phyloP scores from a whole-genome alignment of 1,140 invertebrate genomes.

The Himalopsyche phryganea region DNA sequence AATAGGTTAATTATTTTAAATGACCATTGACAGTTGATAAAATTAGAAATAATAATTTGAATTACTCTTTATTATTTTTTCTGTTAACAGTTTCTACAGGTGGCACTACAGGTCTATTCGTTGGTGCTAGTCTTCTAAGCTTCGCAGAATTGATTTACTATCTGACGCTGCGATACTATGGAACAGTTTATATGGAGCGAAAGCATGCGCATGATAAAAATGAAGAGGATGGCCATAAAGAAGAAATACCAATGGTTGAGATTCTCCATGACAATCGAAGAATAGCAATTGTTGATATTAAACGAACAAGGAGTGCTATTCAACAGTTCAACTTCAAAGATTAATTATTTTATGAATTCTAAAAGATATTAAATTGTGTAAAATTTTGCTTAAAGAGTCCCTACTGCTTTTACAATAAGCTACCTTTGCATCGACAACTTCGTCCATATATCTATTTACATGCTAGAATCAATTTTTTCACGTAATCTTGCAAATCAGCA shows the following conservation, averaged over 20 bases:
- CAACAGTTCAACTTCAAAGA: neutral
- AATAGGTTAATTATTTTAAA: too few relatives aligned
- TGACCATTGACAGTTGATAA: too few relatives aligned
- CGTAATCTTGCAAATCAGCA: too few relatives aligned
- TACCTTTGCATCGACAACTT: too few relatives aligned
- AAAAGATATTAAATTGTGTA: too few relatives aligned
- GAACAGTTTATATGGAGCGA: constrained; percentile 25
- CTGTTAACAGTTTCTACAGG: constrained; percentile 57
- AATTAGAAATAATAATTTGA: too few relatives aligned
- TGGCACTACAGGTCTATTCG: constrained; percentile 59
- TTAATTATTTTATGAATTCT: too few relatives aligned
- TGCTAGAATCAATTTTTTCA: too few relatives aligned
- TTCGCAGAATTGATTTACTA: constrained; percentile 60
- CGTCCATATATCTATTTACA: too few relatives aligned
- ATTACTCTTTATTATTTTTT: too few relatives aligned
- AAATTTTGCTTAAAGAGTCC: too few relatives aligned
- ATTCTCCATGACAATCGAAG: constrained; percentile 9
- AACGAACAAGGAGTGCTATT: constrained; percentile 23
- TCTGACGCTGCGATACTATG: constrained; percentile 47
- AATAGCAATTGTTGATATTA: constrained; percentile 21
- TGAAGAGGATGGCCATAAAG: neutral
- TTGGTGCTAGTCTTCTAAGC: constrained; percentile 61
- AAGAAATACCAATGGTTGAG: neutral
- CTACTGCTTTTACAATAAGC: too few relatives aligned
- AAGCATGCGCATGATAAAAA: constrained; percentile 3